Evolutionary conservation across 2,888 invertebrate genomes (phyloP), one percentile per base, ranked within the genome.

Genomic region (Cenopis cana): DNA sequence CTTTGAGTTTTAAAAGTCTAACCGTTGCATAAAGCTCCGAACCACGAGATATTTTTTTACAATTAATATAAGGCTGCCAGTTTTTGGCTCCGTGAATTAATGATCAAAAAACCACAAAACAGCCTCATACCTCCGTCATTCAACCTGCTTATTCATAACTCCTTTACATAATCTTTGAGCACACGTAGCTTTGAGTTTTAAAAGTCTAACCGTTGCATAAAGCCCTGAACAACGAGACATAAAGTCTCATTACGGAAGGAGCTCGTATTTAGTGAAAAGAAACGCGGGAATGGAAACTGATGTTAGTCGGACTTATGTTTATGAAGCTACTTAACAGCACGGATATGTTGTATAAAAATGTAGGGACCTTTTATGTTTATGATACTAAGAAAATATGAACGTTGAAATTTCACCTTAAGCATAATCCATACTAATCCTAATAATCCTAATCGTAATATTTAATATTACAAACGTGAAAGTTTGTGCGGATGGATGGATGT

Each of bases 201-300:
- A 38, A 61, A 52, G 46, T 41, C 20, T 33, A 33, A 33, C 33
- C 38, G 18, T 33, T 29, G 33, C 20, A 20, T 52, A 46, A 61
- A 61, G 41, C 29, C 29, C n/a, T 66, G 65, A 66, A 38, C 24
- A 68, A 61, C 33, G 46, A 14, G 14, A 9, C 55, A 55, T 68
- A 68, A 68, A 52, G 9, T 33, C 54, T 61, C 60, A 61, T 68
- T 68, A 68, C 18, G 61, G 41, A 60, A 67, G 17, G n/a, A 50
- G 18, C 61, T 46, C 68, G 46, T 49, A 61, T 41, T 55, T 61
- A 36, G 46, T 57, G 66, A 68, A 68, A 68, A 60, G 52, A 68
- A 68, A 60, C 18, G 29, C 38, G 68, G 17, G 29, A 68, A 54
- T 49, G 17, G 52, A 59, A 67, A 50, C 46, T 49, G 46, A 56